Evolutionary conservation across 2,888 invertebrate species (phyloP), one percentile per base, ranked within the genome.

Genomic region (Amblyjoppa proteus): DNA sequence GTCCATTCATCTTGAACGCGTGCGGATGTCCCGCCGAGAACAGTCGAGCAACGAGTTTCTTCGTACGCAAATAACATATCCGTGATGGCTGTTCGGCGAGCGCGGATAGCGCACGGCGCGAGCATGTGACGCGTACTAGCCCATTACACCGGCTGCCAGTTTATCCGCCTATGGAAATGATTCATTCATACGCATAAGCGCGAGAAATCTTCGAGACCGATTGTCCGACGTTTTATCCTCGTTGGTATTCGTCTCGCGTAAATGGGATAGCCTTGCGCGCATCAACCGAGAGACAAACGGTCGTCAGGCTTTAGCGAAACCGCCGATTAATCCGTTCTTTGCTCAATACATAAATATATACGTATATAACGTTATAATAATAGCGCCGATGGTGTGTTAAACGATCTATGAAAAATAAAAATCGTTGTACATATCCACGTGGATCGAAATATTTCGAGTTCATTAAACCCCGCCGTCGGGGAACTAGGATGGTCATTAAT

Each of bases 1-100:
- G 56, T 81, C 81, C 84, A 81, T 85, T 85, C 84, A 81, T 78
- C 69, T 16, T 25, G 49, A 53, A 16, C 41, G 56, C 53, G 74
- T 58, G 38, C 53, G 49, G 51, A 76, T 58, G 13, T 13, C 58
- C 38, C 61, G 70, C 38, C 56, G 51, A 64, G 64, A 75, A 53
- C 45, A 70, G 66, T 41, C 49, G 31, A 34, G 69, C 69, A 75
- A 71, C 56, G 51, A 81, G 68, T 75, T 81, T 79, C 74, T 75
- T 70, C 75, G 64, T 3, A 75, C 4, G 38, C 79, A 53, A 79
- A 61, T 49, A 45, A 38, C 38, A 66, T 51, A n/a, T 45, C 41
- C n/a, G 25, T 9, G 25, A 34, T 31, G 34, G 16, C 61, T 71
- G 66, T 56, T 68, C 13, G n/a, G 41, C 13, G 16, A 68, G 28